Evolutionary conservation across 2,888 invertebrate genomes (phyloP), one percentile per base, ranked within the genome.

Genomic region (Hirtodrosophila alboralis): DNA sequence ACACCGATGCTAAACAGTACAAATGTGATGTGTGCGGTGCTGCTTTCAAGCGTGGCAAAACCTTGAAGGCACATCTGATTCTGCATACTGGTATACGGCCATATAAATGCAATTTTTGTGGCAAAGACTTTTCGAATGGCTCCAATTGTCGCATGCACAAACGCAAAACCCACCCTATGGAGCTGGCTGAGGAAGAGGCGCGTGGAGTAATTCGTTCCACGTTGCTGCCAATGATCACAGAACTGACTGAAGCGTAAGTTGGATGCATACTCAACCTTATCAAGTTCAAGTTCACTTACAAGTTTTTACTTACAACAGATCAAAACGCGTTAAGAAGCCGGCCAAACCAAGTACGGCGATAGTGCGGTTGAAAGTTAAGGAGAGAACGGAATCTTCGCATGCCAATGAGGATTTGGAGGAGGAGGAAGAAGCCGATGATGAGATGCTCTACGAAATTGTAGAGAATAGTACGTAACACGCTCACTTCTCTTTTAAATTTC

Each of bases 101-200:
- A 0, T 91, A 91, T 33, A 85, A 86, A 9, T 91, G 91, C 38
- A 89, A 89, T 36, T 91, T 91, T 57, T 91, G 91, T 56, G 88
- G 86, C 4, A 88, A 87, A 51, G 87, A 89, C 2, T 91, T 91
- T 61, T 87, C 91, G 0, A 90, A 91, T 49, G 91, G 91, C 8
- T 89, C 91, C 8, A 91, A 91, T 67, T 91, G 90, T 52, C 84
- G 91, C 6, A 90, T 88, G 59, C 91, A 91, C 58, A 90, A 91
- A 40, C 90, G 90, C 18, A 90, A 90, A 38, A 61, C 87, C 0
- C 91, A 91, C 81, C 90, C 91, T 0, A 73, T 65, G 10, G 91
- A 90, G 58, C 61, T 91, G 53, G 91, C 90, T 0, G 90, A 88
- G 9, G 87, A 90, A 58, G 91, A 91, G 65, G 86, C 90, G 0